Base-by-base conservation (phyloP, 2,113 vertebrate species). In the Conger conger region DNA sequence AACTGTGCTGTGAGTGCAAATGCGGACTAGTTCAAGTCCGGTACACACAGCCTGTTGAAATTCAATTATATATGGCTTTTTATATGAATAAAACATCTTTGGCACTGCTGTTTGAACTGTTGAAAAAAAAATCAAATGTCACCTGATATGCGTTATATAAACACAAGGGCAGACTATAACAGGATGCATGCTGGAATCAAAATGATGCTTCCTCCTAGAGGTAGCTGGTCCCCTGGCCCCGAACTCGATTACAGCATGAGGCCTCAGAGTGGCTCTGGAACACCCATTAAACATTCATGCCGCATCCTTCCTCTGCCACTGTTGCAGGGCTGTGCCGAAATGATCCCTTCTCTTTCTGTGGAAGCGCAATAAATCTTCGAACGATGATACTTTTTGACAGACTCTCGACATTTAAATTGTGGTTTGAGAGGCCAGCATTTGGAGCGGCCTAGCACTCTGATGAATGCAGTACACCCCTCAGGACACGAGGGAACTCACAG, bases 261-360 rank as follows among this genome's bases (percentile, higher is more conserved):
- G 40, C 57, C 85, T 80, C 40, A 33, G 73, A 85, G 83, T 82
- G n/a, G 8, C 76, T 35, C 30, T 82, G 42, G 83, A 83, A 50
- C 73, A 81, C 18, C 80, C 83, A 88, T 91, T 89, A 89, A 86
- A 88, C 78, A 89, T 89, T 86, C 86, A 88, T 89, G 82, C 73
- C 76, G 84, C 89, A 87, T 87, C 85, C 83, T 35, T 6, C 85
- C 37, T 54, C 87, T 60, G 82, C 82, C 80, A n/a, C 80, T 77
- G 81, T 60, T 33, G n/a, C 68, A 30, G 68, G 11, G n/a, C 68
- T 73, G 68, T 11, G n/a, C 86, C 60, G 79, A 82, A 88, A 81
- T 82, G 87, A 84, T 89, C 82, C 50, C 79, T 87, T 38, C n/a
- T 85, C 80, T 80, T 85, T 86, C 85, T 82, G 82, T 15, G 54